Percentiles rank a stretch among this genome's conserved stretches.
Conservation (phyloP, 2,797 vertebrate species). For the Caiman crocodilus region DNA sequence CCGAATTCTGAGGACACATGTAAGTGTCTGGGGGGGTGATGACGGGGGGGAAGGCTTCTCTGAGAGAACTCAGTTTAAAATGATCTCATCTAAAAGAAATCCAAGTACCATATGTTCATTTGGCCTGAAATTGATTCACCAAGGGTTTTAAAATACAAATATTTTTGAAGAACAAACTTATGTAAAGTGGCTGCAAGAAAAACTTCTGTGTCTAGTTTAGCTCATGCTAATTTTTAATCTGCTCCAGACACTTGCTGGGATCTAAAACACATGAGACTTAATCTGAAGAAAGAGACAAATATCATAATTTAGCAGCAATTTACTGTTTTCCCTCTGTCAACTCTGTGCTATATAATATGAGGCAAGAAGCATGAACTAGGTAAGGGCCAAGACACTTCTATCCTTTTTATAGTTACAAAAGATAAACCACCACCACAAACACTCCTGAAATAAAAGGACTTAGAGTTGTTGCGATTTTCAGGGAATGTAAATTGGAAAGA, state of each 20-base stretch:
- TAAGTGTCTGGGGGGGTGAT: conserved; percentile 61
- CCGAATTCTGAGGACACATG: conserved; percentile 67
- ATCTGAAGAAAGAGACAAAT: background rate
- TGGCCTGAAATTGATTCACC: conserved; percentile 54
- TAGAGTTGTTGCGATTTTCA: background rate
- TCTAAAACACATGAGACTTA: background rate
- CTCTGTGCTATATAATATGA: accelerated
- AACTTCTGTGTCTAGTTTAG: background rate
- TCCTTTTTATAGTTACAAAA: background rate
- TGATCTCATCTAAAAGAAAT: conserved; percentile 80
- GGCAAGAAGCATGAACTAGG: background rate
- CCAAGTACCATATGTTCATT: conserved; percentile 69
- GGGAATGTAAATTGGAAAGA: background rate
- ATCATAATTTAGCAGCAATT: background rate
- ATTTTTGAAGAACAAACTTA: conserved; percentile 26
- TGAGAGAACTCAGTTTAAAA: conserved; percentile 65
- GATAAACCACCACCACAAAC: background rate
- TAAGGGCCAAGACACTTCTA: background rate
- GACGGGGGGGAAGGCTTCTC: conserved; percentile 13
- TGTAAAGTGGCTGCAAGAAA: background rate
- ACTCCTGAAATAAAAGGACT: background rate
- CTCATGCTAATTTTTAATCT: background rate
- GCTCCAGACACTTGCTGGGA: background rate
- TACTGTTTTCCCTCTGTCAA: background rate
- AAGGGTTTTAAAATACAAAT: conserved; percentile 29